Percentiles rank a stretch among this genome's conserved stretches.
Conservation (phyloP, 2,113 vertebrate genomes). For the Cacatua alba region DNA sequence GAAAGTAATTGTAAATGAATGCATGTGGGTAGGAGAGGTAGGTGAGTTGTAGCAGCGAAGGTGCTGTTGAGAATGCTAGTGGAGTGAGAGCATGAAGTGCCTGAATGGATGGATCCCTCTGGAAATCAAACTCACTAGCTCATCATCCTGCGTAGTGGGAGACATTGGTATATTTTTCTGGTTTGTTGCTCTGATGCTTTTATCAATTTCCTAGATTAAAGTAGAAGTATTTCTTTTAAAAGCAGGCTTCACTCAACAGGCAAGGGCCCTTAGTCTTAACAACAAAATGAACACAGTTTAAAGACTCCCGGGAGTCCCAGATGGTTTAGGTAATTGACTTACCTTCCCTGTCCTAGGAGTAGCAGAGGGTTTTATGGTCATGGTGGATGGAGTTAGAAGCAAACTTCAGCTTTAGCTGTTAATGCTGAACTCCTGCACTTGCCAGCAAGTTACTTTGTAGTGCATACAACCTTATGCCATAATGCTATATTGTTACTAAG, state of each 20-base stretch:
- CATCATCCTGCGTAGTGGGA: fast-evolving
- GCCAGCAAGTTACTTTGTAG: neutral
- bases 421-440: neutral
- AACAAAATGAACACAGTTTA: neutral
- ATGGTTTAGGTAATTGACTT: neutral
- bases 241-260: neutral
- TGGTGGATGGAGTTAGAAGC: neutral
- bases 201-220: neutral
- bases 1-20: neutral
- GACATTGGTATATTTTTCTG: neutral
- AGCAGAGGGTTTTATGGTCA: neutral
- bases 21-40: neutral
- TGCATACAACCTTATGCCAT: neutral
- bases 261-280: neutral
- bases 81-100: neutral
- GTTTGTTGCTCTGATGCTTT: neutral
- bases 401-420: neutral
- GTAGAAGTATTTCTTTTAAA: neutral
- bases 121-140: fast-evolving
- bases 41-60: neutral
- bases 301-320: neutral
- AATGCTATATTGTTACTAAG: neutral
- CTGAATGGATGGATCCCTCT: neutral
- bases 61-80: neutral
- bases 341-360: neutral